A percentile compares a stretch with the other conserved stretches of the same genome.
phyloP scores from a whole-genome alignment of 1,140 invertebrate genomes.

The Aphis gossypii region DNA sequence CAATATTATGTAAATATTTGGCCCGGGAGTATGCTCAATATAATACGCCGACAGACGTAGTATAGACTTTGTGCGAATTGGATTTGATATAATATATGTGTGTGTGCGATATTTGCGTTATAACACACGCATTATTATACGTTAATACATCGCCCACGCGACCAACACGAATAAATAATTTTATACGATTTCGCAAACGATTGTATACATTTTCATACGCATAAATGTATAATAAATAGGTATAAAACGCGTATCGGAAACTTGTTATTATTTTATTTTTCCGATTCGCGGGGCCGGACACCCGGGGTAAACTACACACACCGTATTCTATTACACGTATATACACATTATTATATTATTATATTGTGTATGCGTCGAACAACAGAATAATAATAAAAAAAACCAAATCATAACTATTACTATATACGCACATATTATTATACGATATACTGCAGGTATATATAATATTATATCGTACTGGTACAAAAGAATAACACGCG shows the following conservation, averaged over 20 bases:
- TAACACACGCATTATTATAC: neutral
- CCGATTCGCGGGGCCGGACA: neutral
- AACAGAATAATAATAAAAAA: conserved; percentile 9
- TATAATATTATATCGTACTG: neutral
- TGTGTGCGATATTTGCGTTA: neutral
- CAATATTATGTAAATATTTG: neutral
- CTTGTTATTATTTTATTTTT: conserved; percentile 20
- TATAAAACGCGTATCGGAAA: neutral
- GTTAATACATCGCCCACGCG: neutral
- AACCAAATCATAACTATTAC: neutral
- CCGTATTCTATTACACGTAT: neutral
- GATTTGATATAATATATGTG: neutral
- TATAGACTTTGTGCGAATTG: neutral
- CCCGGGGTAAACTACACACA: neutral
- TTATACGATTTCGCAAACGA: conserved; percentile 8
- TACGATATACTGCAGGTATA: neutral
- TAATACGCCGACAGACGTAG: neutral
- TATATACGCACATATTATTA: neutral
- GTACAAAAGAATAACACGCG: conserved; percentile 10
- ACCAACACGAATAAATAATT: neutral
- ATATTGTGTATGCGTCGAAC: neutral
- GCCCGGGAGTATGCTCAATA: neutral
- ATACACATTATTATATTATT: neutral
- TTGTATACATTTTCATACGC: neutral
- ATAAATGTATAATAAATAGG: neutral